These are phyloP conservation scores for Aporophyla nigra DNA, from an alignment of 2,888 invertebrate species.

Conservation along the genomic window DNA sequence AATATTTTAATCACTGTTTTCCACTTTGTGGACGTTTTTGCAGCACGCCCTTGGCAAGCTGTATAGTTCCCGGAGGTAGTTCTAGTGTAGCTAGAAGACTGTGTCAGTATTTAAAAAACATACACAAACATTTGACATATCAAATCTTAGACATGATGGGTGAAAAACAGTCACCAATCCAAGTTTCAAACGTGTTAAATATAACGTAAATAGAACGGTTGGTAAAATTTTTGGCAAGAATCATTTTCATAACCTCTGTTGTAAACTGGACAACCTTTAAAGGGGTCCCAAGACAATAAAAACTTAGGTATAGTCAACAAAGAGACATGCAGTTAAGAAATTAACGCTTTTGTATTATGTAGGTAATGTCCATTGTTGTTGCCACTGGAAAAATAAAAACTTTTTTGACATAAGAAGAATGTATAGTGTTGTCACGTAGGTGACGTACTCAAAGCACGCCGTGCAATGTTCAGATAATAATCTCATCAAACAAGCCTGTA, in stretches of 20 bases:
- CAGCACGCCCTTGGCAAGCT: too few species aligned
- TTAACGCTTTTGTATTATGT: slow-evolving; percentile 9
- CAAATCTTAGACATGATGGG: not conserved
- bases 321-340: slow-evolving; percentile 34
- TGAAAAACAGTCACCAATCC: not conserved
- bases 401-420: not conserved
- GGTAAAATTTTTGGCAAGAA: too few species aligned
- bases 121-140: too few species aligned
- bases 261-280: not conserved
- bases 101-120: not conserved
- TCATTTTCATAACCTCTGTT: too few species aligned
- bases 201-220: not conserved
- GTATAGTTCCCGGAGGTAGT: not conserved
- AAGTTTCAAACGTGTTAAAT: not conserved
- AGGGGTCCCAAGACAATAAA: slow-evolving; percentile 16
- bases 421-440: not conserved
- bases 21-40: too few species aligned
- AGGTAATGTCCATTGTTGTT: slow-evolving; percentile 5
- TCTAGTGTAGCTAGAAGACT: not conserved
- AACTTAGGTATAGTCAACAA: not conserved
- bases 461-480: too few species aligned
- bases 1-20: too few species aligned
- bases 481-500: too few species aligned
- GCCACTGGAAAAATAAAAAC: slow-evolving; percentile 3
- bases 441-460: too few species aligned